Evolutionary conservation across 2,113 vertebrate genomes (phyloP).

Genomic region (Ailurus styani): DNA sequence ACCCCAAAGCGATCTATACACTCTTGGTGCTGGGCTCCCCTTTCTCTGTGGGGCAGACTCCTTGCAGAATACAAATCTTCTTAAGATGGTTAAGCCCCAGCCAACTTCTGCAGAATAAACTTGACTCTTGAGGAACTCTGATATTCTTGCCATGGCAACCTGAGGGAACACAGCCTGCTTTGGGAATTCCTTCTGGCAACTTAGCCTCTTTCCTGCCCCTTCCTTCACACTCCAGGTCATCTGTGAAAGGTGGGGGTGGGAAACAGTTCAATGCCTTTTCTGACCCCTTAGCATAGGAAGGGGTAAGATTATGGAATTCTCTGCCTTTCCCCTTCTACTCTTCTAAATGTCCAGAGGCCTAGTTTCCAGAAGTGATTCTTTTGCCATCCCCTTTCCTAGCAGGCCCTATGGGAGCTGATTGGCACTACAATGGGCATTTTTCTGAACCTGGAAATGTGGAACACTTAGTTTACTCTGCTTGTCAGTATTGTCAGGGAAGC

Average conservation of each 20-base stretch:
- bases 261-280: not conserved
- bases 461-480: not conserved
- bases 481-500: not conserved
- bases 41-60: not conserved
- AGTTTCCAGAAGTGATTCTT: not conserved
- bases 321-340: not conserved
- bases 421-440: not conserved
- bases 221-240: not conserved
- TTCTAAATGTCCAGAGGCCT: not conserved
- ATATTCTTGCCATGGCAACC: not conserved
- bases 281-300: not conserved
- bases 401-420: too few species aligned
- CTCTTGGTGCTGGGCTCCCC: not conserved
- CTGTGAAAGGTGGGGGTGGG: not conserved
- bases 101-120: not conserved
- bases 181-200: not conserved
- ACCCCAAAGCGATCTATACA: not conserved
- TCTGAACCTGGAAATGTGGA: not conserved
- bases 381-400: rapidly evolving
- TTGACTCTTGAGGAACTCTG: not conserved
- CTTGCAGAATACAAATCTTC: not conserved
- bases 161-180: not conserved
- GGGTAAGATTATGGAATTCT: not conserved
- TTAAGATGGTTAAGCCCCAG: not conserved
- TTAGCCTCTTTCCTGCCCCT: not conserved